phyloP scores from a whole-genome alignment of 2,888 invertebrate genomes.

The Nemotelus nigrinus region DNA sequence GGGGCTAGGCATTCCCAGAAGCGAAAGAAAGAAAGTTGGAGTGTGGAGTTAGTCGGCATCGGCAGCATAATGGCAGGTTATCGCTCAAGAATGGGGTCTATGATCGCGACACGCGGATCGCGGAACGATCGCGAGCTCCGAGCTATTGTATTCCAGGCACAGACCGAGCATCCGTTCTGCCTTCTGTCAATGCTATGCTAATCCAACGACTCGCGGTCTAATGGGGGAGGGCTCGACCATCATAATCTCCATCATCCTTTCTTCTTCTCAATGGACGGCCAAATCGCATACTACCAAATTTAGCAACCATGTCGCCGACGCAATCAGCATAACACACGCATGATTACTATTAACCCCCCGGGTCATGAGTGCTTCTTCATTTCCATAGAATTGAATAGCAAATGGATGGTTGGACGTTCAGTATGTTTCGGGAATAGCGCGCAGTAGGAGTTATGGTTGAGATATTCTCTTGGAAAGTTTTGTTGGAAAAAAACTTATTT shows the following conservation, averaged over 20 bases:
- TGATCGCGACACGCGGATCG: constrained; percentile 33
- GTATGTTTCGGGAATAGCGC: too few species aligned
- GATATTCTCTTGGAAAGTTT: too few species aligned
- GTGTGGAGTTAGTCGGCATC: background rate
- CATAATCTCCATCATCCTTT: constrained; percentile 8
- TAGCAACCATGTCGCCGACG: constrained; percentile 23
- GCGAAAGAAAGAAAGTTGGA: constrained; percentile 23
- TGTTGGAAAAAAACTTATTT: too few species aligned
- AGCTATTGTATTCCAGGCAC: constrained; percentile 39
- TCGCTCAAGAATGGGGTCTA: constrained; percentile 35
- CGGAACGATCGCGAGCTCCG: constrained; percentile 18
- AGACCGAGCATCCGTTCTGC: constrained; percentile 26
- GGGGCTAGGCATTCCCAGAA: constrained; percentile 42
- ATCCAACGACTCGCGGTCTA: background rate
- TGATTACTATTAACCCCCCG: constrained; percentile 9
- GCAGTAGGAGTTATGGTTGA: too few species aligned
- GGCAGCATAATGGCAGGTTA: constrained; percentile 38
- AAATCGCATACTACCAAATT: constrained; percentile 22
- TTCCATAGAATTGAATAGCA: too few species aligned
- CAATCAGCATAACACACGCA: constrained; percentile 8
- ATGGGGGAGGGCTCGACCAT: constrained; percentile 15
- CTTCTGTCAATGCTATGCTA: background rate
- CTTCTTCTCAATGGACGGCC: background rate
- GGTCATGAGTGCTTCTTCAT: constrained; percentile 10
- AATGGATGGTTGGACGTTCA: too few species aligned